Percentiles rank a stretch among this genome's conserved stretches.
Evolutionary conservation across 2,888 invertebrate genomes (phyloP).

Genomic region (Salticus scenicus): DNA sequence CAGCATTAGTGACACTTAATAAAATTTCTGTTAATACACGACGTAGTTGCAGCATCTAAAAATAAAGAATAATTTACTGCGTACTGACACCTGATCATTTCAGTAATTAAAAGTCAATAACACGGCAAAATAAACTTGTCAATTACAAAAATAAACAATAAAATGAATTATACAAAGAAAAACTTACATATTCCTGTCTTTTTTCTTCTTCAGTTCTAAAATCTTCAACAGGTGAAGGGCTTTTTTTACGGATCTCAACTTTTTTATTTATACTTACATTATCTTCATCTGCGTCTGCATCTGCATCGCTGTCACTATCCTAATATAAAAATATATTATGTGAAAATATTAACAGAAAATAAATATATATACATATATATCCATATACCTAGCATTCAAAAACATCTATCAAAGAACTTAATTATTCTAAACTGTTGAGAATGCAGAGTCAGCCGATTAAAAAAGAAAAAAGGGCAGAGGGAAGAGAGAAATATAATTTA

Average conservation of each 20-base stretch:
- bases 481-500: too few relatives aligned
- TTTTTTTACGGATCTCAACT: slow-evolving; percentile 69
- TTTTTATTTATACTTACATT: slow-evolving; percentile 65
- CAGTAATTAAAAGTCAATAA: too few relatives aligned
- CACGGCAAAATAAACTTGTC: neutral
- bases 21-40: slow-evolving; percentile 93
- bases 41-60: slow-evolving; percentile 87
- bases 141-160: neutral
- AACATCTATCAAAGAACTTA: too few relatives aligned
- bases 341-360: neutral
- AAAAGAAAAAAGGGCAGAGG: too few relatives aligned
- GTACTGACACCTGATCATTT: too few relatives aligned
- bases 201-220: slow-evolving; percentile 75
- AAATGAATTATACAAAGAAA: neutral
- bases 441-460: too few relatives aligned
- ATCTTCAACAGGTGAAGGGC: slow-evolving; percentile 74
- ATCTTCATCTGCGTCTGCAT: slow-evolving; percentile 71
- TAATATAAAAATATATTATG: slow-evolving; percentile 63
- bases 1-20: slow-evolving; percentile 93
- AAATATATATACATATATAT: too few relatives aligned
- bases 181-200: slow-evolving; percentile 75
- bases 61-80: too few relatives aligned
- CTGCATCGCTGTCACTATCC: slow-evolving; percentile 76
- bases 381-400: too few relatives aligned
- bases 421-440: too few relatives aligned